Evolutionary conservation across 2,113 vertebrate species (phyloP).

Genomic region (Bos javanicus): DNA sequence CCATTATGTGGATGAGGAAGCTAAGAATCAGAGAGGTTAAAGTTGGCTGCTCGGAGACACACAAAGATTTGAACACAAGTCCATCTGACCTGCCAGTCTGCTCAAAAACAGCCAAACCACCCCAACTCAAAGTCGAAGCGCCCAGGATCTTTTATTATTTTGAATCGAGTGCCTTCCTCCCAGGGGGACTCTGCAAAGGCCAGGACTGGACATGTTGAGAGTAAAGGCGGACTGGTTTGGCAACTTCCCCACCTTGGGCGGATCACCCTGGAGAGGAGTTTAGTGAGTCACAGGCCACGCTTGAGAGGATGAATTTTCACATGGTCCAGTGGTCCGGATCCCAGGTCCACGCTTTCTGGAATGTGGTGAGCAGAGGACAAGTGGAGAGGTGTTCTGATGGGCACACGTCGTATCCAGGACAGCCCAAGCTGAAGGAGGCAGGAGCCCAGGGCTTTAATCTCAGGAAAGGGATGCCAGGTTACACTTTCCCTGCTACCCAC

Average conservation of each 20-base stretch:
- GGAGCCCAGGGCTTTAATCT: not conserved
- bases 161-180: not conserved
- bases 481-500: not conserved
- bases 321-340: not conserved
- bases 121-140: not conserved
- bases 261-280: not conserved
- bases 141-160: not conserved
- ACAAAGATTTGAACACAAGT: not conserved
- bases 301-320: not conserved
- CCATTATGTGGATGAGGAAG: not conserved
- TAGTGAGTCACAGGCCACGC: not conserved
- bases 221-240: not conserved
- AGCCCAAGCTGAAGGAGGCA: rapidly evolving
- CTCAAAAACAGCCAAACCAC: not conserved
- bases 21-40: not conserved
- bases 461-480: not conserved
- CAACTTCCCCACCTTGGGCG: not conserved
- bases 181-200: not conserved
- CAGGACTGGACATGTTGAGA: not conserved
- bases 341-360: not conserved
- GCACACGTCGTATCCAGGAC: not conserved
- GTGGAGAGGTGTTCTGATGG: not conserved
- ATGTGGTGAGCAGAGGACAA: not conserved
- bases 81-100: not conserved
- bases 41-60: not conserved